Evolutionary conservation across 2,888 invertebrate genomes (phyloP).

Genomic region (Nomada fucata): DNA sequence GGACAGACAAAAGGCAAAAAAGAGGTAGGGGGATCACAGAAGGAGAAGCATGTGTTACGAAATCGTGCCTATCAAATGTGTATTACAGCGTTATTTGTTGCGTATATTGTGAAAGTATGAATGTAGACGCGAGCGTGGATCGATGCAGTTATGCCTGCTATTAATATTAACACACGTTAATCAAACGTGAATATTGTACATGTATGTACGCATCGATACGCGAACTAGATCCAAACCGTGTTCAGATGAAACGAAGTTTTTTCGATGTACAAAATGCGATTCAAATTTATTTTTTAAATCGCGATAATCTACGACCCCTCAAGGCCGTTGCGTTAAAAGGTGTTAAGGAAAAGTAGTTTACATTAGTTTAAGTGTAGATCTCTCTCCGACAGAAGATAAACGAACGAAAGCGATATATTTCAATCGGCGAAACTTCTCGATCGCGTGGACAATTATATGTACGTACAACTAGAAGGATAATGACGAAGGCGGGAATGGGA

Average conservation of each 20-base stretch:
- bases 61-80: conserved; percentile 51
- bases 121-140: conserved; percentile 52
- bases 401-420: conserved; percentile 18
- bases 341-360: conserved; percentile 39
- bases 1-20: neutral
- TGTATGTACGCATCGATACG: conserved; percentile 39
- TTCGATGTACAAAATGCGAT: conserved; percentile 76
- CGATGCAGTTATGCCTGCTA: conserved; percentile 23
- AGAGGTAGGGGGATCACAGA: neutral
- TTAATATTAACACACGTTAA: neutral
- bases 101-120: conserved; percentile 47
- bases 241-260: conserved; percentile 63
- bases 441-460: conserved; percentile 12
- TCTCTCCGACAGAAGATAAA: conserved; percentile 40
- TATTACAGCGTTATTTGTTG: conserved; percentile 49
- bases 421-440: conserved; percentile 1
- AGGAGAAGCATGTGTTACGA: conserved; percentile 3
- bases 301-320: conserved; percentile 43
- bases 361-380: conserved; percentile 58
- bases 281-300: conserved; percentile 76
- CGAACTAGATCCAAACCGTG: conserved; percentile 56
- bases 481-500: conserved; percentile 40
- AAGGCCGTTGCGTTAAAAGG: conserved; percentile 35
- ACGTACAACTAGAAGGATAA: conserved; percentile 14
- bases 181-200: conserved; percentile 1